Percentiles rank a stretch among this genome's conserved stretches.
Conservation (phyloP, 2,113 vertebrate genomes). For the Oreotrochilus melanogaster region DNA sequence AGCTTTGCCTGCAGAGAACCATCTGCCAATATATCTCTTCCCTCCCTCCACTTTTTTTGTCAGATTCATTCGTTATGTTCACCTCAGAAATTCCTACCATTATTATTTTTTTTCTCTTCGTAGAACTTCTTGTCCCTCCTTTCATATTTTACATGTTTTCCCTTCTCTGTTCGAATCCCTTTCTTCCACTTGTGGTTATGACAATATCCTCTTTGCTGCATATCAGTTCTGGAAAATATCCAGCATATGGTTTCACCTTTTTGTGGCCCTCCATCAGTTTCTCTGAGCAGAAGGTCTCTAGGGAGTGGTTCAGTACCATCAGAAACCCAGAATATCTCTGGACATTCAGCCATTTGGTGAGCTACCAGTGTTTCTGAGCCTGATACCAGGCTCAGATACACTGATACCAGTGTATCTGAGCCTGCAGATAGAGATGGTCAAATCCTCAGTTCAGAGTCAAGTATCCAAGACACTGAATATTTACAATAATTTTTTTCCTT, state of each 20-base stretch:
- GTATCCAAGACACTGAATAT: neutral
- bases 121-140: neutral
- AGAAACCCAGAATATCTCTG: neutral
- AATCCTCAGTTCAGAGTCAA: neutral
- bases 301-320: neutral
- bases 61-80: neutral
- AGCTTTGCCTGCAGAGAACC: neutral
- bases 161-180: neutral
- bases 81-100: neutral
- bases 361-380: neutral
- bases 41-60: neutral
- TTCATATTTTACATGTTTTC: neutral
- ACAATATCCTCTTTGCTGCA: neutral
- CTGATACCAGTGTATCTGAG: too few relatives aligned
- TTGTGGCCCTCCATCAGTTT: neutral
- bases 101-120: neutral
- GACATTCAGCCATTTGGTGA: neutral
- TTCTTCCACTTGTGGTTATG: neutral
- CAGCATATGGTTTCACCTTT: neutral
- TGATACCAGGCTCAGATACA: too few relatives aligned
- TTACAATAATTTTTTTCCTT: too few relatives aligned
- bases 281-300: neutral
- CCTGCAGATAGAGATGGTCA: neutral
- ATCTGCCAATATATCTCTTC: neutral
- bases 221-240: neutral